A percentile compares a stretch with the other conserved stretches of the same genome.
Evolutionary conservation across 2,888 invertebrate genomes (phyloP).

Genomic region (Carcina quercana): DNA sequence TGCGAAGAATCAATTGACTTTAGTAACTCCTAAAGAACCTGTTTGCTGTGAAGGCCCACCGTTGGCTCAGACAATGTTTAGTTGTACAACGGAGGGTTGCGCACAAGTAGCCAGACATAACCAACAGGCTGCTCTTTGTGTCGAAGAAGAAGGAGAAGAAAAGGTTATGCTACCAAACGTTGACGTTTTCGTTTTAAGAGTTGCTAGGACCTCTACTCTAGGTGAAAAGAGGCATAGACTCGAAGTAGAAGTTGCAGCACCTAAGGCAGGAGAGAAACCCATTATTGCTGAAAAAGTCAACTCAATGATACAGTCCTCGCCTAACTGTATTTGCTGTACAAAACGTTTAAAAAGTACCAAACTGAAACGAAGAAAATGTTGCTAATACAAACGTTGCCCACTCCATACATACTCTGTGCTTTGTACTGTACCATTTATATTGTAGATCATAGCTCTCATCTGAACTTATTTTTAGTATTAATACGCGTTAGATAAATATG

Average conservation of each 20-base stretch:
- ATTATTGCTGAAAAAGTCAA: conserved; percentile 58
- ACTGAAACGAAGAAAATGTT: too few relatives aligned
- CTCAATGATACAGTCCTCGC: conserved; percentile 47
- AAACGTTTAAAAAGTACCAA: not conserved
- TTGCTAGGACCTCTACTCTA: conserved; percentile 79
- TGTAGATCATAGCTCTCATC: not conserved
- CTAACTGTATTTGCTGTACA: conserved; percentile 48
- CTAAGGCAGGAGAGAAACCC: conserved; percentile 74
- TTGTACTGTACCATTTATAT: too few relatives aligned
- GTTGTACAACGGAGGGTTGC: conserved; percentile 64
- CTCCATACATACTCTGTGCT: too few relatives aligned
- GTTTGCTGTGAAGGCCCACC: conserved; percentile 47
- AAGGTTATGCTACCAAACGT: conserved; percentile 63
- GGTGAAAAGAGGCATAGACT: conserved; percentile 77
- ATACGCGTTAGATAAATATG: not conserved
- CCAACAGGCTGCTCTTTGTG: conserved; percentile 34
- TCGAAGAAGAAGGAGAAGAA: conserved; percentile 44
- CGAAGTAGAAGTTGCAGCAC: conserved; percentile 79
- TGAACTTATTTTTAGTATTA: conserved; percentile 8
- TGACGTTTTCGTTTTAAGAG: conserved; percentile 77
- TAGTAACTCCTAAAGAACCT: conserved; percentile 48
- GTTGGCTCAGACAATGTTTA: conserved; percentile 53
- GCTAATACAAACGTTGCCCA: too few relatives aligned
- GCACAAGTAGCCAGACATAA: conserved; percentile 43
- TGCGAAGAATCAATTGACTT: conserved; percentile 59